phyloP scores from a whole-genome alignment of 64 coral and sea anemone genomes.

The Acropora yongei region DNA sequence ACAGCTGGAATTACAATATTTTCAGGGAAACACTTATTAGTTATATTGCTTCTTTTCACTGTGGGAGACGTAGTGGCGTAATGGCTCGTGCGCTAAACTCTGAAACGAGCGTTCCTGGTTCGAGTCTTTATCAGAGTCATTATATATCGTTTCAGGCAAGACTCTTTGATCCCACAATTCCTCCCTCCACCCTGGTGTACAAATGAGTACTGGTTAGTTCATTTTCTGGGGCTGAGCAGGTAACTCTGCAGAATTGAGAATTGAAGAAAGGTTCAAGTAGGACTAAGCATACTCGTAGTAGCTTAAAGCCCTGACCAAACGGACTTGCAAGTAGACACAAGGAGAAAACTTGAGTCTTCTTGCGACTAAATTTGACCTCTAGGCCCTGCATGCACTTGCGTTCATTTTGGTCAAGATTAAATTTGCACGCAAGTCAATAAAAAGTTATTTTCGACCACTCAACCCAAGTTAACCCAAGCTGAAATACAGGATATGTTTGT shows the following conservation, averaged over 20 bases:
- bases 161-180: conserved; percentile 3
- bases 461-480: neutral
- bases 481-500: conserved; percentile 5
- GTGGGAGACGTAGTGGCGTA: conserved; percentile 2
- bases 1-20: conserved; percentile 4
- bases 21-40: conserved; percentile 4
- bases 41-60: conserved; percentile 1
- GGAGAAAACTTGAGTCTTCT: neutral
- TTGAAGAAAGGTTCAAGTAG: neutral
- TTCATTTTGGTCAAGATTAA: conserved; percentile 74
- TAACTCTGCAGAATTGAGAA: neutral
- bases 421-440: conserved; percentile 45
- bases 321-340: conserved; percentile 3
- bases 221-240: too few species aligned
- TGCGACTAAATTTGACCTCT: conserved; percentile 53
- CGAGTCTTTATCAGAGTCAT: neutral
- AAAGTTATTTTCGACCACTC: conserved; percentile 4
- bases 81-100: neutral
- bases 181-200: neutral
- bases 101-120: neutral
- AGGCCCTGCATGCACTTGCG: conserved; percentile 43
- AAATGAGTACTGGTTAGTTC: neutral
- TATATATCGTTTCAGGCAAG: neutral
- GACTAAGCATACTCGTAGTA: neutral
- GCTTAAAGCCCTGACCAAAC: conserved; percentile 3